phyloP scores from a whole-genome alignment of 2,113 vertebrate genomes.

The Taurulus bubalis region DNA sequence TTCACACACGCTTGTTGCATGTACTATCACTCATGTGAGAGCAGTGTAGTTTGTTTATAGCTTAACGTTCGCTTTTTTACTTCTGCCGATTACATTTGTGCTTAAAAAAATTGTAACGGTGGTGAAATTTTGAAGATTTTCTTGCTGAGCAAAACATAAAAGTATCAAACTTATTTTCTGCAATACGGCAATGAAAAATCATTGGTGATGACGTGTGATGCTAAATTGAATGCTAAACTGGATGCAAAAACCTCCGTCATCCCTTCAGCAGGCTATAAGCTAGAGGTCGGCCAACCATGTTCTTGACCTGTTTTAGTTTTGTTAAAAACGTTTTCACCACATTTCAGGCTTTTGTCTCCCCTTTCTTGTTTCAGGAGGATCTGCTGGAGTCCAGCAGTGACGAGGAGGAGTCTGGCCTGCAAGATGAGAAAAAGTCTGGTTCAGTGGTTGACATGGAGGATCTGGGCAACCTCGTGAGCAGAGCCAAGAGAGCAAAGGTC shows the following conservation, averaged over 20 bases:
- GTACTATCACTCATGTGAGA: no score
- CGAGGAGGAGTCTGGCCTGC: constrained; percentile 81
- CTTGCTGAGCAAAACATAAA: background rate
- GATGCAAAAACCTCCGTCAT: no score
- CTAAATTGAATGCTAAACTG: no score
- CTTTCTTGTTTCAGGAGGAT: constrained; percentile 74
- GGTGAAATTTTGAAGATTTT: background rate
- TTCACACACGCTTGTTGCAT: background rate
- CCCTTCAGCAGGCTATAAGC: background rate
- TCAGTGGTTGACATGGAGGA: constrained; percentile 92
- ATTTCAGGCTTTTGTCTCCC: background rate
- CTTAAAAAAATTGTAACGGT: no score
- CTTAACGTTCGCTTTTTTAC: no score
- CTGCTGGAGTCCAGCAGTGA: constrained; percentile 90
- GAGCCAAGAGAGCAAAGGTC: constrained; percentile 88
- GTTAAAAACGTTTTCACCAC: background rate
- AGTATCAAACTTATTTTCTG: background rate
- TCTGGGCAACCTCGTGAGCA: constrained; percentile 88
- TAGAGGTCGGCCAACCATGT: background rate
- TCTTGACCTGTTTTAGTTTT: background rate
- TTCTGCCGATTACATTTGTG: no score
- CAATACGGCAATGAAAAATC: background rate
- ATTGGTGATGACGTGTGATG: no score
- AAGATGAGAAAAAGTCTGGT: constrained; percentile 54
- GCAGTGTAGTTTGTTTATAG: no score